These are phyloP conservation scores for Hyposmocoma kahamanoa DNA, from an alignment of 1,140 invertebrate genomes.

Conservation along the genomic window DNA sequence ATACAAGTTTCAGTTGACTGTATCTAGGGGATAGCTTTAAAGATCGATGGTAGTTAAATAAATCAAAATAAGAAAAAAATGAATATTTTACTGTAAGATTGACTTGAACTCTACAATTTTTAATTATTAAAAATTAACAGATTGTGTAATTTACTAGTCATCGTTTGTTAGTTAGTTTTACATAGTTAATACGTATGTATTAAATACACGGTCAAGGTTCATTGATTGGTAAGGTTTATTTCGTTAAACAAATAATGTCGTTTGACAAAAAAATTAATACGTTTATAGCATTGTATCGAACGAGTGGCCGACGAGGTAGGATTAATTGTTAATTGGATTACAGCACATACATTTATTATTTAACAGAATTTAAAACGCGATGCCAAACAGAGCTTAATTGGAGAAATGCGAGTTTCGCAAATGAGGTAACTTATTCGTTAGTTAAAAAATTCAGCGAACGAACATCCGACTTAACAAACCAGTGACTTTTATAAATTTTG, in stretches of 20 bases:
- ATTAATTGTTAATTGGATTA: conserved; percentile 64
- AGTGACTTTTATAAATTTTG: no score
- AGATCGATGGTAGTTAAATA: no score
- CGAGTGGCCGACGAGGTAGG: conserved; percentile 31
- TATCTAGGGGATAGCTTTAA: no score
- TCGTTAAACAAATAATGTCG: conserved; percentile 45
- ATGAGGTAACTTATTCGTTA: conserved; percentile 6
- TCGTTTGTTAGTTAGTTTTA: no score
- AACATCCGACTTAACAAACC: no score
- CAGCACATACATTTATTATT: conserved; percentile 45
- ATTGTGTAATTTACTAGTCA: no score
- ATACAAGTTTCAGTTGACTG: conserved; percentile 3
- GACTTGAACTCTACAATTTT: no score
- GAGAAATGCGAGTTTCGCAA: conserved; percentile 17
- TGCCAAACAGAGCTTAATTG: conserved; percentile 28
- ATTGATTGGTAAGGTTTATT: conserved; percentile 50
- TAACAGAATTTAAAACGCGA: conserved; percentile 34
- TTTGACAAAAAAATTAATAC: conserved; percentile 51
- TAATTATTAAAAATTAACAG: no score
- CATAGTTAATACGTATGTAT: no score
- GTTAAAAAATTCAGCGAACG: background rate
- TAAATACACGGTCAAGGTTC: conserved; percentile 3
- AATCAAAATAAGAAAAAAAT: no score
- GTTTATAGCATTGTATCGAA: conserved; percentile 46
- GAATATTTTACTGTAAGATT: no score